A percentile compares a stretch with the other conserved stretches of the same genome.
Conservation (phyloP, 1,140 invertebrate genomes). For the Pseudomyrmex concolor region DNA sequence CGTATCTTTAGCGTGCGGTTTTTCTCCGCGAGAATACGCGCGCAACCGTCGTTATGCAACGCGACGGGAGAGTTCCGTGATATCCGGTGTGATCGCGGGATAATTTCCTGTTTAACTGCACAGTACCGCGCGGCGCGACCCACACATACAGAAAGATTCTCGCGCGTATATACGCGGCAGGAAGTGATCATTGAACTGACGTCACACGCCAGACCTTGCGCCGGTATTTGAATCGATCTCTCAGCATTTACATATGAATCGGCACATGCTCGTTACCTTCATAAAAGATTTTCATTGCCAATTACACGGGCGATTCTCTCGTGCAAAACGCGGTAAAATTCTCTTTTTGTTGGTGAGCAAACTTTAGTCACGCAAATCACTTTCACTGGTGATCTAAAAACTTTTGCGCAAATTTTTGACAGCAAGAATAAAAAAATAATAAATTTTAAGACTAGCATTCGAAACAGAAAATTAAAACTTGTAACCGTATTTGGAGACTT, state of each 20-base stretch:
- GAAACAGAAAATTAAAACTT: not conserved
- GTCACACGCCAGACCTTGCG: conserved; percentile 30
- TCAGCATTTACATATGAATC: conserved; percentile 44
- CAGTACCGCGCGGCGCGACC: conserved; percentile 25
- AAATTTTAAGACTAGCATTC: not conserved
- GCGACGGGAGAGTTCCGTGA: conserved; percentile 1
- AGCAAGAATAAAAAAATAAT: not conserved
- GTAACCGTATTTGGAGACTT: not conserved
- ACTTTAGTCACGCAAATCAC: not conserved
- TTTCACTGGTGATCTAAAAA: not conserved
- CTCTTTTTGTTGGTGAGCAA: not conserved
- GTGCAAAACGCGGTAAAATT: not conserved
- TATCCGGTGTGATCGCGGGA: conserved; percentile 44
- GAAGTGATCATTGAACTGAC: conserved; percentile 10
- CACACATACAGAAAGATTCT: conserved; percentile 26
- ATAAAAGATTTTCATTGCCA: not conserved
- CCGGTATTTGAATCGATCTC: conserved; percentile 39
- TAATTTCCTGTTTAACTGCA: conserved; percentile 72
- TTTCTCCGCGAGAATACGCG: conserved; percentile 13
- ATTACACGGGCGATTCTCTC: not conserved
- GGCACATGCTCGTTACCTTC: conserved; percentile 11
- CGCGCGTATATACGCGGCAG: not conserved
- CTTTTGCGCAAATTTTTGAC: not conserved
- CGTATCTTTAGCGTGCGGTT: conserved; percentile 28
- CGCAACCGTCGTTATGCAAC: conserved; percentile 61